Percentiles rank a stretch among this genome's conserved stretches.
Evolutionary conservation across 2,113 vertebrate genomes (phyloP).

Genomic region (Neomonachus schauinslandi): DNA sequence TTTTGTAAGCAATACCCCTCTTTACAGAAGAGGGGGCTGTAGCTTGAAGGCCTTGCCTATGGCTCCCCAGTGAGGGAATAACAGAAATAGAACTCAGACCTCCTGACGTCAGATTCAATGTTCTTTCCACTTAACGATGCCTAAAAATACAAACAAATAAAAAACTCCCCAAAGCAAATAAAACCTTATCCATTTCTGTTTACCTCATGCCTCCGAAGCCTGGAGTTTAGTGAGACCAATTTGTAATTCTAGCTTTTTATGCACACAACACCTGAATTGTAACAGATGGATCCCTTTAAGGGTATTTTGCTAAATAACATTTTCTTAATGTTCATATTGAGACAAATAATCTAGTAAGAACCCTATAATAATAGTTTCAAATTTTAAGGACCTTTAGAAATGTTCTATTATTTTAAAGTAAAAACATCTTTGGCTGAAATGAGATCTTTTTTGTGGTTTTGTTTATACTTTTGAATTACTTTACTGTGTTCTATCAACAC

Average conservation of each 20-base stretch:
- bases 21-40: neutral
- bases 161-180: conserved; percentile 53
- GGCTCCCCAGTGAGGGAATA: neutral
- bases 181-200: neutral
- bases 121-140: conserved; percentile 55
- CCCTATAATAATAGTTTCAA: conserved; percentile 4
- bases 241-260: conserved; percentile 11
- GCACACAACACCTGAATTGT: neutral
- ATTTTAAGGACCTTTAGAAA: neutral
- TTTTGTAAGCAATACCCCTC: neutral
- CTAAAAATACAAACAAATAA: conserved; percentile 65
- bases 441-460: neutral
- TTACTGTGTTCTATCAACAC: neutral
- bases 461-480: conserved; percentile 13
- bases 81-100: conserved; percentile 65
- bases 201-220: neutral
- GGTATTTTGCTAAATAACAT: neutral
- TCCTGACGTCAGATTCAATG: conserved; percentile 48
- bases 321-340: neutral
- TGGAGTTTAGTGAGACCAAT: neutral
- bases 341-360: neutral
- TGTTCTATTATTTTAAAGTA: conserved; percentile 9
- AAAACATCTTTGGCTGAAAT: neutral
- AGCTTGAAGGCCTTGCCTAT: conserved; percentile 22
- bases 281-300: neutral